Evolutionary conservation across 2,797 vertebrate species (phyloP).

Genomic region (Netta rufina): DNA sequence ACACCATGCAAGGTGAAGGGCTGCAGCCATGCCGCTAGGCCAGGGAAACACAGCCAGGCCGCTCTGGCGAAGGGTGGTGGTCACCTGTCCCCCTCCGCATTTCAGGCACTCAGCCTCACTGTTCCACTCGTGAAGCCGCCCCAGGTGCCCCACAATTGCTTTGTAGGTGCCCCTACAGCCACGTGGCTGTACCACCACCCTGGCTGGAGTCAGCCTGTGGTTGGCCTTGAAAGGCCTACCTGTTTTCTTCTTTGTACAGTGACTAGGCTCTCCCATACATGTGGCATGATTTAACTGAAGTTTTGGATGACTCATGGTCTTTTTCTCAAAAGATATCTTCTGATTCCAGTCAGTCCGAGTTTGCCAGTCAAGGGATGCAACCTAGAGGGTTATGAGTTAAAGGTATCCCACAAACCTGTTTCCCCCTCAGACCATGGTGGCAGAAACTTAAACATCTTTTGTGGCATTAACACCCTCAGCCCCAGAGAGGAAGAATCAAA

Average conservation of each 20-base stretch:
- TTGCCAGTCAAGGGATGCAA: not conserved
- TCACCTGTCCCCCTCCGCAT: not conserved
- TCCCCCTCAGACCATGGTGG: not conserved
- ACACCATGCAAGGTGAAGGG: not conserved
- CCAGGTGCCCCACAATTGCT: accelerated
- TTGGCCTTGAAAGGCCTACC: not conserved
- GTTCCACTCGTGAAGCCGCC: not conserved
- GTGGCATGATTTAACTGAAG: not conserved
- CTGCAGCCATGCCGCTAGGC: too few relatives aligned
- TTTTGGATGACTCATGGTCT: not conserved
- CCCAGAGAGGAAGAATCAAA: not conserved
- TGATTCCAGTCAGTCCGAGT: not conserved
- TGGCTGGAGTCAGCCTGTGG: not conserved
- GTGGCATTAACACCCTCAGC: not conserved
- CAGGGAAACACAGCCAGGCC: accelerated
- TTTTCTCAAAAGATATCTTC: not conserved
- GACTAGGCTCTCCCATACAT: not conserved
- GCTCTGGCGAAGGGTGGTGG: accelerated
- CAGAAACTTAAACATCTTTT: accelerated
- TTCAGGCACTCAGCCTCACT: not conserved
- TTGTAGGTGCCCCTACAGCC: too few relatives aligned
- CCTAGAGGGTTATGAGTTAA: not conserved
- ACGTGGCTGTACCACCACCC: not conserved
- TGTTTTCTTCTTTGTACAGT: not conserved
- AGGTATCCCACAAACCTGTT: not conserved